Evolutionary conservation across 2,888 invertebrate species (phyloP).

Genomic region (Neria commutata): DNA sequence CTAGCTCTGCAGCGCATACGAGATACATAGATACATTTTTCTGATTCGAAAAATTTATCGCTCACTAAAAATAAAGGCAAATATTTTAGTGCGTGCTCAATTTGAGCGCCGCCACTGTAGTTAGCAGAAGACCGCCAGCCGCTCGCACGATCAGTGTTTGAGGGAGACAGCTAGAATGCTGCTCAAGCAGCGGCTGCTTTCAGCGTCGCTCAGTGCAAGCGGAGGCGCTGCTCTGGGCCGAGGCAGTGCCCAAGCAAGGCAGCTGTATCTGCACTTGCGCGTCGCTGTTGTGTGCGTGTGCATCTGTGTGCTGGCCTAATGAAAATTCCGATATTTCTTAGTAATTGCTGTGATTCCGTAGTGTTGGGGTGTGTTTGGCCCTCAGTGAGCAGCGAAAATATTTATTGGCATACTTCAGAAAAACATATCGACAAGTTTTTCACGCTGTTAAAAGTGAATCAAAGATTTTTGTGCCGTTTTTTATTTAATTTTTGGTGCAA

Average conservation of each 20-base stretch:
- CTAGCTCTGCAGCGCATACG: no score
- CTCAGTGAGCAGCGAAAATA: neutral
- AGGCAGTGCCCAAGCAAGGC: neutral
- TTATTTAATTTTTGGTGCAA: constrained; percentile 22
- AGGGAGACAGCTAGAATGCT: neutral
- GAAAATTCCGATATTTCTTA: constrained; percentile 29
- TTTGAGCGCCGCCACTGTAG: no score
- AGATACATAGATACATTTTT: no score
- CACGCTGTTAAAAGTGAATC: no score
- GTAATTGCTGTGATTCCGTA: constrained; percentile 48
- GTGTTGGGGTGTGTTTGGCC: constrained; percentile 53
- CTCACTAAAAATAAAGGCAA: no score
- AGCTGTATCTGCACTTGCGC: neutral
- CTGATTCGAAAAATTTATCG: no score
- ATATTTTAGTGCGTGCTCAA: no score
- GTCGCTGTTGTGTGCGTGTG: constrained; percentile 17
- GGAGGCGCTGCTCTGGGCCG: constrained; percentile 20
- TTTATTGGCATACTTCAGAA: no score
- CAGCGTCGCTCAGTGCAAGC: constrained; percentile 13
- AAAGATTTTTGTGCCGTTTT: no score
- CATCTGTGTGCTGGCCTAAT: constrained; percentile 17
- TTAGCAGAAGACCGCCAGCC: no score
- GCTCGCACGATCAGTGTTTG: neutral
- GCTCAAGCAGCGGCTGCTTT: neutral
- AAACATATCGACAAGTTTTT: no score